Conservation (phyloP, 2,888 invertebrate species). For the Thalpophila matura region DNA sequence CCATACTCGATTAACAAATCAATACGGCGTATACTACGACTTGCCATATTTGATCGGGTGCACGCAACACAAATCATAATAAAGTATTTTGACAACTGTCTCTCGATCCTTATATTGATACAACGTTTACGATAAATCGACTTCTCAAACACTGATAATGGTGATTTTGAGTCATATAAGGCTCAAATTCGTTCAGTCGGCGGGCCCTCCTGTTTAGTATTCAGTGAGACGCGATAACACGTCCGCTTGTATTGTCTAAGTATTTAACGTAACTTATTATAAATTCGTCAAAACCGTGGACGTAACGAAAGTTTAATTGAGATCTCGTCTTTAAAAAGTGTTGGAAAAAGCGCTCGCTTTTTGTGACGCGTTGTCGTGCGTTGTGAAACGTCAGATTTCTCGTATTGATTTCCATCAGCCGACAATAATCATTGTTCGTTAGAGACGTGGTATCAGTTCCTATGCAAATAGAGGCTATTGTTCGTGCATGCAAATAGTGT, state of each 20-base stretch:
- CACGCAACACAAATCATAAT: conserved; percentile 76
- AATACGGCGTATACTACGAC: conserved; percentile 82
- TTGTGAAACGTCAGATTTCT: conserved; percentile 86
- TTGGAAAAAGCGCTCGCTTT: conserved; percentile 68
- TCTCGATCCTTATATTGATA: conserved; percentile 76
- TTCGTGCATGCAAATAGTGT: conserved; percentile 86
- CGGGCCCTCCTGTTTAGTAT: conserved; percentile 77
- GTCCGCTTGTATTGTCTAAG: conserved; percentile 79
- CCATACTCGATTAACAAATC: conserved; percentile 90
- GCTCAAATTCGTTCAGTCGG: conserved; percentile 71
- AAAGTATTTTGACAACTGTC: conserved; percentile 75
- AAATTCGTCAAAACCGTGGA: conserved; percentile 84
- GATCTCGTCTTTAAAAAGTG: conserved; percentile 67
- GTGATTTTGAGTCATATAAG: conserved; percentile 62
- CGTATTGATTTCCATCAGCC: conserved; percentile 83
- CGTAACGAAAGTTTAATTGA: conserved; percentile 81
- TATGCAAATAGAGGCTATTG: conserved; percentile 86
- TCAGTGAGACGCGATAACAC: conserved; percentile 77
- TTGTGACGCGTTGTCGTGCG: conserved; percentile 70
- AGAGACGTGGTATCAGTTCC: conserved; percentile 73
- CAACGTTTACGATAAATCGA: conserved; percentile 61
- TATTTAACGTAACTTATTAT: conserved; percentile 78
- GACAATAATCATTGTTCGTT: conserved; percentile 87
- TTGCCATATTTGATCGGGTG: conserved; percentile 80
- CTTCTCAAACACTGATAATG: conserved; percentile 54